phyloP scores from a whole-genome alignment of 2,888 invertebrate species.

The Ditula angustiorana region DNA sequence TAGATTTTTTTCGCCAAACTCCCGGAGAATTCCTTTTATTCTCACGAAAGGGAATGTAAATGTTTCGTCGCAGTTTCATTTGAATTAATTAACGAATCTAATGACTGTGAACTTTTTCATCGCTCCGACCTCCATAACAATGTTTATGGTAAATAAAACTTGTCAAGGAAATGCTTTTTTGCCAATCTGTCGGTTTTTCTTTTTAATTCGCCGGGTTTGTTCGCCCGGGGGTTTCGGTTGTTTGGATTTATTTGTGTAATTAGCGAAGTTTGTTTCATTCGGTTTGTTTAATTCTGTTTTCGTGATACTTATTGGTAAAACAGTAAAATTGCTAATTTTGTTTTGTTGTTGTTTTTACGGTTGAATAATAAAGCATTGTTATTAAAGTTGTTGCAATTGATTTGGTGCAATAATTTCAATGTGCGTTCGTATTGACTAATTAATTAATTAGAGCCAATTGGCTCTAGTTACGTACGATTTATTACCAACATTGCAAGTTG shows the following conservation, averaged over 20 bases:
- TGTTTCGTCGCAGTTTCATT: conserved; percentile 83
- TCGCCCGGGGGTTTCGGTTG: conserved; percentile 68
- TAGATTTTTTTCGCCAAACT: conserved; percentile 63
- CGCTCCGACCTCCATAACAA: conserved; percentile 74
- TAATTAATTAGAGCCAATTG: too few relatives aligned
- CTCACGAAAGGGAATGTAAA: conserved; percentile 73
- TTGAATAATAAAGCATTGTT: conserved; percentile 46
- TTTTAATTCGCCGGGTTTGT: conserved; percentile 78
- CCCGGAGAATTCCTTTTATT: conserved; percentile 71
- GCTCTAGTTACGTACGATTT: too few relatives aligned
- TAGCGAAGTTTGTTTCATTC: conserved; percentile 82
- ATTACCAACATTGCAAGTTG: too few relatives aligned
- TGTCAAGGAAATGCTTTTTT: conserved; percentile 82
- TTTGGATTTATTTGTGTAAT: conserved; percentile 84
- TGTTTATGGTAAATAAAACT: conserved; percentile 85
- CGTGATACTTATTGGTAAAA: conserved; percentile 71
- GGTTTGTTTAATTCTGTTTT: conserved; percentile 77
- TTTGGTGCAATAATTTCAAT: neutral
- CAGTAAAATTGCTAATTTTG: conserved; percentile 60
- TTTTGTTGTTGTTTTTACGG: conserved; percentile 35
- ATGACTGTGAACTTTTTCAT: conserved; percentile 82
- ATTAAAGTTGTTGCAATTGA: conserved; percentile 11
- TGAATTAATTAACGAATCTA: conserved; percentile 85
- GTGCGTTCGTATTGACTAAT: neutral
- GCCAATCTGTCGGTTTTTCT: conserved; percentile 74